Evolutionary conservation across 2,797 vertebrate species (phyloP).

Genomic region (Poeciliopsis presidionis): DNA sequence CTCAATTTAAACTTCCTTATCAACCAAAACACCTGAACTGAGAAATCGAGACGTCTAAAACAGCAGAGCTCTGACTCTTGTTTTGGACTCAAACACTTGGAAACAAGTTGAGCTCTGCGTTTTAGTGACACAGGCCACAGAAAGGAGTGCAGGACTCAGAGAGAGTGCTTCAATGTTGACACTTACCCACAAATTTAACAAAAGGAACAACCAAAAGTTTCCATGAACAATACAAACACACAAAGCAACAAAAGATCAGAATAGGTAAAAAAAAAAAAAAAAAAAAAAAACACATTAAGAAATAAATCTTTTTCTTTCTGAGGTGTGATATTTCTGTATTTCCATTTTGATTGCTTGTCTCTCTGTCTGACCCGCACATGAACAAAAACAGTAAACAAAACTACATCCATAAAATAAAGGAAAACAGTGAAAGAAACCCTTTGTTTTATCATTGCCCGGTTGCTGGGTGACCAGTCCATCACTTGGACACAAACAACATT

Average conservation of each 20-base stretch:
- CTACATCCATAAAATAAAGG: conserved; percentile 22
- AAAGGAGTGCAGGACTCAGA: conserved; percentile 37
- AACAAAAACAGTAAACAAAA: conserved; percentile 50
- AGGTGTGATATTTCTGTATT: conserved; percentile 51
- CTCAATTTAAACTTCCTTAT: neutral
- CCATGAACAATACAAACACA: conserved; percentile 31
- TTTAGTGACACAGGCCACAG: conserved; percentile 36
- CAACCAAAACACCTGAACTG: conserved; percentile 14
- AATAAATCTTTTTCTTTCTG: conserved; percentile 22
- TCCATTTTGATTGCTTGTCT: conserved; percentile 43
- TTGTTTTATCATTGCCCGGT: conserved; percentile 17
- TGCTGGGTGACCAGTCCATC: conserved; percentile 29
- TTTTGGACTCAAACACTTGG: conserved; percentile 14
- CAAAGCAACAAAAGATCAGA: conserved; percentile 15
- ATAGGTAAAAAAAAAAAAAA: conserved; percentile 42
- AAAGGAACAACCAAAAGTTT: conserved; percentile 13
- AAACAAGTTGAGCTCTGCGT: conserved; percentile 15
- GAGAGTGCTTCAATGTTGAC: conserved; percentile 62
- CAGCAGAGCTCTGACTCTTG: conserved; percentile 21
- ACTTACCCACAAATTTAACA: conserved; percentile 43
- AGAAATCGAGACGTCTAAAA: neutral
- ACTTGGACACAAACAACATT: conserved; percentile 20
- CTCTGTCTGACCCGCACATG: neutral
- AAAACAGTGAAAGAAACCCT: neutral
- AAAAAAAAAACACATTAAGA: conserved; percentile 45